phyloP scores from a whole-genome alignment of 2,797 vertebrate genomes.

The Parauchenoglanis punctatus region DNA sequence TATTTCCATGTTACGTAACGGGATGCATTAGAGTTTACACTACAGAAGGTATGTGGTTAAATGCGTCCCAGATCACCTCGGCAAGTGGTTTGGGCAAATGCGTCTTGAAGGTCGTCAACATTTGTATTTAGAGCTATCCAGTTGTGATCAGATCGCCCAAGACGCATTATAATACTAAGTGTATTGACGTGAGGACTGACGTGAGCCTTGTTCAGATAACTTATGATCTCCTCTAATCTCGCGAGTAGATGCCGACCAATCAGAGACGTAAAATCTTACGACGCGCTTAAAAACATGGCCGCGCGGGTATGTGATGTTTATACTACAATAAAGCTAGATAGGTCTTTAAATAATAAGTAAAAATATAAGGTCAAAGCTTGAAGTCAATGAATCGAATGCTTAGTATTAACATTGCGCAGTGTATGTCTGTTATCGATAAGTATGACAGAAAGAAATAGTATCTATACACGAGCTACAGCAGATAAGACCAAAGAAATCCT shows the following conservation, averaged over 20 bases:
- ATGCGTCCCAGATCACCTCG: too few species aligned
- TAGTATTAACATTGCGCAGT: neutral
- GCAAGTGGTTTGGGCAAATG: too few species aligned
- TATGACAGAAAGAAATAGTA: slow-evolving; percentile 58
- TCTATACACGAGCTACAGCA: slow-evolving; percentile 9
- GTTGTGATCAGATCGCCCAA: too few species aligned
- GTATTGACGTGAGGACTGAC: too few species aligned
- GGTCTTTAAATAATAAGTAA: neutral
- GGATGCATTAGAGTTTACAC: too few species aligned
- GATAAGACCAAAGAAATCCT: slow-evolving; percentile 53
- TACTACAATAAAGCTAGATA: neutral
- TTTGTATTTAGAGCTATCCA: too few species aligned
- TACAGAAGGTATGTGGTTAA: too few species aligned
- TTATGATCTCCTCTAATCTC: slow-evolving; percentile 8
- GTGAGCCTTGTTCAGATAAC: too few species aligned
- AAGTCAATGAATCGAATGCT: neutral
- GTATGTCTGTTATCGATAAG: slow-evolving; percentile 2
- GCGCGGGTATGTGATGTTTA: neutral
- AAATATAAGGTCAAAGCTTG: neutral
- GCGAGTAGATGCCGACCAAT: slow-evolving; percentile 49
- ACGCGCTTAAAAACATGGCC: slow-evolving; percentile 49
- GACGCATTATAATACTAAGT: too few species aligned
- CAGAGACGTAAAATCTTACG: slow-evolving; percentile 7
- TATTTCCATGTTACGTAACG: too few species aligned
- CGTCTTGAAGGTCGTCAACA: too few species aligned